Conservation (phyloP, 1,140 invertebrate genomes). For the Micrasema minimum region DNA sequence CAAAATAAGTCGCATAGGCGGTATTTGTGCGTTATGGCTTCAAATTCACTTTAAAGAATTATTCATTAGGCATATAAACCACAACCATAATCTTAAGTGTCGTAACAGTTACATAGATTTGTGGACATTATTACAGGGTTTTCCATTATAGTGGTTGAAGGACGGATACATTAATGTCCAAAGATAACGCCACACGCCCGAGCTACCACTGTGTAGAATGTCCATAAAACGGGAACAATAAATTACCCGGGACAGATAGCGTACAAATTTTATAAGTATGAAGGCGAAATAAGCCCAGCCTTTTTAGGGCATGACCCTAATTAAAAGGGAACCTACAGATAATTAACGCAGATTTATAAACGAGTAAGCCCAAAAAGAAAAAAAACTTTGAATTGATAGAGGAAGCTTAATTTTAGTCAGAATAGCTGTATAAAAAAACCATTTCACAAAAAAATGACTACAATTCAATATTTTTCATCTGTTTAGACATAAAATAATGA, state of each 20-base stretch:
- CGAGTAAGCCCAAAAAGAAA: too few relatives aligned
- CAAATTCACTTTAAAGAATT: too few relatives aligned
- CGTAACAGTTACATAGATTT: conserved; percentile 2
- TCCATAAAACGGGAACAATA: conserved; percentile 3
- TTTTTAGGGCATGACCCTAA: conserved; percentile 3
- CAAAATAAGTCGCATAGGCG: too few relatives aligned
- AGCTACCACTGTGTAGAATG: conserved; percentile 25
- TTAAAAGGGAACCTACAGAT: neutral
- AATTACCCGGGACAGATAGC: conserved; percentile 16
- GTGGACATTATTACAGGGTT: conserved; percentile 23
- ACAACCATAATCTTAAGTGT: neutral
- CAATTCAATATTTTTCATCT: too few relatives aligned
- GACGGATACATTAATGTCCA: conserved; percentile 43
- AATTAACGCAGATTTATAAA: too few relatives aligned
- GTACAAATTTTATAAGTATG: conserved; percentile 11
- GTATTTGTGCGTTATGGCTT: too few relatives aligned
- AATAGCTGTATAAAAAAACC: too few relatives aligned
- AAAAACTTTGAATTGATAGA: too few relatives aligned
- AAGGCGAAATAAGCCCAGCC: neutral
- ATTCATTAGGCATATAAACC: too few relatives aligned
- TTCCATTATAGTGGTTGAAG: conserved; percentile 31
- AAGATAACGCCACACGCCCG: conserved; percentile 38
- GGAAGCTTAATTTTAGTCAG: too few relatives aligned
- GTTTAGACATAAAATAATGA: too few relatives aligned
- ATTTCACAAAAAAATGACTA: too few relatives aligned